These are phyloP conservation scores for Nasonia longicornis DNA, from an alignment of 1,140 invertebrate genomes.

Conservation along the genomic window DNA sequence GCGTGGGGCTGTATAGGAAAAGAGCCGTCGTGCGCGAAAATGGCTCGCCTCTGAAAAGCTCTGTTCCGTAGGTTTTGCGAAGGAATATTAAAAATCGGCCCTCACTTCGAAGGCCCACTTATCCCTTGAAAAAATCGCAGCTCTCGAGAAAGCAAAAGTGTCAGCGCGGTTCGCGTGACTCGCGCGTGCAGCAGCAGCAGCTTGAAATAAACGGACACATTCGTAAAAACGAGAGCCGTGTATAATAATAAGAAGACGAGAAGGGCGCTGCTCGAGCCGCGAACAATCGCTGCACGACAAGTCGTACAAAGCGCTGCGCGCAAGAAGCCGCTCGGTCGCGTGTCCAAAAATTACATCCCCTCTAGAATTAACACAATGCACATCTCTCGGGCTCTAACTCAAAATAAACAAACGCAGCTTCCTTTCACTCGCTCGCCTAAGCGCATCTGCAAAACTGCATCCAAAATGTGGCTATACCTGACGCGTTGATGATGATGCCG, in stretches of 20 bases:
- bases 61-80: too few relatives aligned
- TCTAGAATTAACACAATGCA: neutral
- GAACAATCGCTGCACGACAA: neutral
- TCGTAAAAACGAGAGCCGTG: neutral
- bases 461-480: neutral
- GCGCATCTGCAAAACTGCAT: slow-evolving; percentile 5
- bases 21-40: too few relatives aligned
- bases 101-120: neutral
- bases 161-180: slow-evolving; percentile 10
- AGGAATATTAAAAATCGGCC: too few relatives aligned
- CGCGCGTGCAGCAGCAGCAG: neutral
- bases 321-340: slow-evolving; percentile 16
- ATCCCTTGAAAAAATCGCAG: neutral
- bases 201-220: neutral
- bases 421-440: neutral
- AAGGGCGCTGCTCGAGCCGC: neutral
- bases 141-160: slow-evolving; percentile 8
- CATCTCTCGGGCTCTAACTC: neutral
- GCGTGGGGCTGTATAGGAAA: too few relatives aligned
- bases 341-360: slow-evolving; percentile 15
- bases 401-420: slow-evolving; percentile 7
- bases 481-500: neutral
- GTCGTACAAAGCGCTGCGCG: neutral
- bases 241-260: neutral
- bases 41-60: too few relatives aligned